A percentile compares a stretch with the other conserved stretches of the same genome.
Evolutionary conservation across 2,888 invertebrate species (phyloP).

Genomic region (Microplitis manilae): DNA sequence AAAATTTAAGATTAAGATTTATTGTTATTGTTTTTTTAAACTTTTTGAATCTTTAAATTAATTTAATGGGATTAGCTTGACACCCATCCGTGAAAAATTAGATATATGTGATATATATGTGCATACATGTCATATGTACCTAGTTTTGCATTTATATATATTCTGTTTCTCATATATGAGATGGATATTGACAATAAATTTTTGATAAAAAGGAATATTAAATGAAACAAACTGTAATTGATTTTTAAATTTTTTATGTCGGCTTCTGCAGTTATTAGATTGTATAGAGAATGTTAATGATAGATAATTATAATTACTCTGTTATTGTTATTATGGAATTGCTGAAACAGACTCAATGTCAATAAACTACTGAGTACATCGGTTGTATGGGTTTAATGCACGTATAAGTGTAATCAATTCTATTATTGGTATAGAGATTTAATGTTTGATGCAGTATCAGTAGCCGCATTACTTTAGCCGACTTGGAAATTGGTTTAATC

Average conservation of each 20-base stretch:
- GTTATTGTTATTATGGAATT: neutral
- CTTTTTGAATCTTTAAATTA: neutral
- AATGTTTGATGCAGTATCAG: constrained; percentile 13
- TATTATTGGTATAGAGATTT: constrained; percentile 15
- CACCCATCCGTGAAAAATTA: neutral
- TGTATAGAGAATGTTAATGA: neutral
- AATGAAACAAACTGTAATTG: too few relatives aligned
- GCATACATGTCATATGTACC: neutral
- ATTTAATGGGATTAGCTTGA: neutral
- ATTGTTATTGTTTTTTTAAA: neutral
- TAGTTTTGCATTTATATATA: neutral
- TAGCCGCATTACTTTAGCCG: neutral
- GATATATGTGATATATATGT: neutral
- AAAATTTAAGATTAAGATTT: neutral
- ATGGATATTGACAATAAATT: neutral
- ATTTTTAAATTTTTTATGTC: too few relatives aligned
- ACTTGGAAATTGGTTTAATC: constrained; percentile 20
- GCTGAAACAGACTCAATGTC: neutral
- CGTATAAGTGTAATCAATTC: constrained; percentile 20
- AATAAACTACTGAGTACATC: neutral
- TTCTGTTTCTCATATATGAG: neutral
- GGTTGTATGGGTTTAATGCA: neutral
- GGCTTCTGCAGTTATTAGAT: neutral
- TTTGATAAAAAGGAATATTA: neutral
- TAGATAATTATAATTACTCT: neutral